A percentile compares a stretch with the other conserved stretches of the same genome.
These are phyloP conservation scores for Chaunax sp. DNA, from an alignment of 2,797 vertebrate species.

Conservation along the genomic window DNA sequence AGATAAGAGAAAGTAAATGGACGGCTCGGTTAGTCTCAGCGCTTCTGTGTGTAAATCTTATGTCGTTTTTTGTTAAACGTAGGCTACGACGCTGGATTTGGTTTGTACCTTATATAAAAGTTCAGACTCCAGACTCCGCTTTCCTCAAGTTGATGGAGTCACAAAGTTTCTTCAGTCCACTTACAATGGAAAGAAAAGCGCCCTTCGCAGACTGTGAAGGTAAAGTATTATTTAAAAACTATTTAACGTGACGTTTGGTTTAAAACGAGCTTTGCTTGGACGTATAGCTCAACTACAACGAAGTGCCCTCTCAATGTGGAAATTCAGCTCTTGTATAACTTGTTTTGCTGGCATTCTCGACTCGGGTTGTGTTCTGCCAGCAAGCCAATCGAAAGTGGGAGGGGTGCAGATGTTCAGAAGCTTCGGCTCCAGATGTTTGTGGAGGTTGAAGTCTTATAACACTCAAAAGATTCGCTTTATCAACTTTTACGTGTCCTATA, in stretches of 20 bases:
- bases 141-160: conserved; percentile 78
- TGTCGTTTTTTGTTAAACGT: conserved; percentile 3
- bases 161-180: conserved; percentile 74
- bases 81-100: conserved; percentile 11
- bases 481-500: conserved; percentile 19
- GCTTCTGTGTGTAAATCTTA: conserved; percentile 22
- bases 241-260: conserved; percentile 10
- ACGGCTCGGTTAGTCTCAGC: conserved; percentile 29
- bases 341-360: conserved; percentile 82
- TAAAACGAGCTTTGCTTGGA: neutral
- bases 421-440: conserved; percentile 82
- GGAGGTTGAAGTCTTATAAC: conserved; percentile 55
- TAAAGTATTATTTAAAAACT: conserved; percentile 57
- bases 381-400: conserved; percentile 82
- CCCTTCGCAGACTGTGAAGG: conserved; percentile 75
- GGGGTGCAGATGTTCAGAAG: conserved; percentile 81
- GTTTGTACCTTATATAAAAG: conserved; percentile 18
- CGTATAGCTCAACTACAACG: neutral
- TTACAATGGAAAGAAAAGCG: conserved; percentile 79
- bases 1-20: conserved; percentile 76
- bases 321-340: conserved; percentile 80
- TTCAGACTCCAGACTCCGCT: conserved; percentile 62
- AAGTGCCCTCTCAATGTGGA: conserved; percentile 32
- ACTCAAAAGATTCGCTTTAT: conserved; percentile 27
- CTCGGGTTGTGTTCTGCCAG: conserved; percentile 76